Base-by-base conservation (phyloP, 2,113 vertebrate species). In the Alosa alosa region DNA sequence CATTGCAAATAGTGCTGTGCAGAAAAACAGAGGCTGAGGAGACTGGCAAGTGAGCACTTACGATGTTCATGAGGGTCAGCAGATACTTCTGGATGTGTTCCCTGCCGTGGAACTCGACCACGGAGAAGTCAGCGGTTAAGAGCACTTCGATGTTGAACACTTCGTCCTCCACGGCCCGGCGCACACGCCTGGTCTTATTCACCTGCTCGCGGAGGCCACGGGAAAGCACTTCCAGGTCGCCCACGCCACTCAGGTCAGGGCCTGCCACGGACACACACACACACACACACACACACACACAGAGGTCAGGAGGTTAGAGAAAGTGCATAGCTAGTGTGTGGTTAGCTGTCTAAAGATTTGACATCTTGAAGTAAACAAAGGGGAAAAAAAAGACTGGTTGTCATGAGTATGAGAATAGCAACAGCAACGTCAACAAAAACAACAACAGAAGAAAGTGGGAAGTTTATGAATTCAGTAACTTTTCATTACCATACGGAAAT, bases 11-110 rank as follows among this genome's bases (percentile, higher is more conserved):
- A 41, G 13, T 1, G 15, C 64, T 36, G 72, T 39, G 13, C 64
- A 31, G n/a, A 36, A 36, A 72, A 31, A 36, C 31, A 36, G 9
- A 11, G 31, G 2, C 11, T 41, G 9, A 78, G 31, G 8, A 52
- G 20, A 36, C 31, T 41, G 17, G 55, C 4, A 68, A 52, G 64
- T 39, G 31, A 52, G 36, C 15, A 97, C 98, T 95, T 93, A 99
- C 98, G n/a, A 99, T 99, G 82, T 99, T 99, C 97, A 99, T 98
- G 88, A 99, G 93, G 0, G 98, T 99, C 86, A 99, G 95, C 57
- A 99, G 95, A 91, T 99, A 99, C 86, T 97, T 98, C 95, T 99
- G 97, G 85, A 99, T 97, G 0, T 99, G 95, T 72, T 99, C 97
- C 88, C 96, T 95, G 52, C 97, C 97, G 0, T 99, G 97, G 93